Evolutionary conservation across 1,140 invertebrate genomes (phyloP).

Genomic region (Ruditapes philippinarum): DNA sequence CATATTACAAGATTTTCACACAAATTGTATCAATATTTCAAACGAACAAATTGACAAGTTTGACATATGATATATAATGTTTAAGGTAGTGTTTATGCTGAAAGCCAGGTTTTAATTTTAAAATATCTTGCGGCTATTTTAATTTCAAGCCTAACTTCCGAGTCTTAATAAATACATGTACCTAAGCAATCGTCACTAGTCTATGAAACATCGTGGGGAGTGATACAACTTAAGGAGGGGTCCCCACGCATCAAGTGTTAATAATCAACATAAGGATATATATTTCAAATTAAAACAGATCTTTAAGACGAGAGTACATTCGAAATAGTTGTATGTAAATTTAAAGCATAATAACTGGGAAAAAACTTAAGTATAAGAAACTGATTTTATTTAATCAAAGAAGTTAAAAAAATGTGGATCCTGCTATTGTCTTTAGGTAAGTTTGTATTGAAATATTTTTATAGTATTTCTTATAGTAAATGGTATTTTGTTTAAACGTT

Average conservation of each 20-base stretch:
- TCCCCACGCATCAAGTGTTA: too few species aligned
- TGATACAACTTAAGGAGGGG: slow-evolving; percentile 8
- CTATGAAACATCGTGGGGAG: slow-evolving; percentile 29
- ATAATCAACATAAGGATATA: too few species aligned
- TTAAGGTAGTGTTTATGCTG: background rate
- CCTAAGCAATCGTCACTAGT: slow-evolving; percentile 9
- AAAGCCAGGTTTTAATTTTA: background rate
- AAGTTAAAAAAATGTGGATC: slow-evolving; percentile 16
- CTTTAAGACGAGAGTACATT: too few species aligned
- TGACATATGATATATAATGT: slow-evolving; percentile 8
- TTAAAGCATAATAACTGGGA: slow-evolving; percentile 25
- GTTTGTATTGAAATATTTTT: too few species aligned
- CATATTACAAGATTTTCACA: background rate
- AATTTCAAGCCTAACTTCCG: slow-evolving; percentile 23
- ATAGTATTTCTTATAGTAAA: too few species aligned
- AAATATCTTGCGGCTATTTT: slow-evolving; percentile 3
- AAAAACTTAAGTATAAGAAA: too few species aligned
- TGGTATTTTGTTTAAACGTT: too few species aligned
- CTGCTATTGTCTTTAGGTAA: slow-evolving; percentile 3
- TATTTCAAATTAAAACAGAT: too few species aligned
- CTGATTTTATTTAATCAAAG: too few species aligned
- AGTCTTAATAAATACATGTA: slow-evolving; percentile 2
- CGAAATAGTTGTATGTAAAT: too few species aligned
- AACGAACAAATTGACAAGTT: slow-evolving; percentile 7
- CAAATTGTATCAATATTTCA: slow-evolving; percentile 16